Base-by-base conservation (phyloP, 1,140 invertebrate genomes). In the Antheraea pernyi region DNA sequence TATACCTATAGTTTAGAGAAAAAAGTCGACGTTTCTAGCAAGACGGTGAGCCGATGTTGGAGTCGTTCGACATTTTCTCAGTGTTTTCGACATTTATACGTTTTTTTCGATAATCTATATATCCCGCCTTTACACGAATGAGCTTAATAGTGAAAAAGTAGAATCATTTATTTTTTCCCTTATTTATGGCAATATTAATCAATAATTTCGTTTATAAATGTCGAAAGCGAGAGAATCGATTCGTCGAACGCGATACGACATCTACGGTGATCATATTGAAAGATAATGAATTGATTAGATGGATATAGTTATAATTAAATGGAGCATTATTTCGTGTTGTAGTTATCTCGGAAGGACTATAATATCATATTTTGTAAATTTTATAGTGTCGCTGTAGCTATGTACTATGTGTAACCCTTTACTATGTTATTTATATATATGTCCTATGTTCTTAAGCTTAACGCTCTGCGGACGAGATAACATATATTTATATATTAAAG, bases 361-460 rank as follows among this genome's bases (percentile, higher is more conserved):
- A 30, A 91, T 89, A 89, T 91, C 89, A 91, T 91, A 91, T 91
- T 91, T 91, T 91, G 89, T 91, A 91, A 89, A 91, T 91, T 91
- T 91, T 91, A 91, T 91, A 91, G 88, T 88, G 84, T 91, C 82
- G 89, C 89, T 91, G 90, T 89, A 91, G 87, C 86, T 75, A 81
- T 53, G 16, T 80, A 85, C 73, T 84, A 84, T 88, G n/a, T 68
- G 76, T 89, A 88, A 85, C 75, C 84, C 78, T 77, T 81, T 75
- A 68, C 71, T 75, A 79, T 81, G 16, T 53, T 53, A 82, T 81
- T 72, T 88, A 84, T 53, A 86, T 80, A 82, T 83, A 75, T 80
- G 81, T 81, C 84, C 78, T 84, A 87, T 82, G 83, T 42, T 42
- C 39, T 84, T 87, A 91, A 87, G 87, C 88, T 91, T 90, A 91